phyloP scores from a whole-genome alignment of 2,113 vertebrate species.

The Parus major region DNA sequence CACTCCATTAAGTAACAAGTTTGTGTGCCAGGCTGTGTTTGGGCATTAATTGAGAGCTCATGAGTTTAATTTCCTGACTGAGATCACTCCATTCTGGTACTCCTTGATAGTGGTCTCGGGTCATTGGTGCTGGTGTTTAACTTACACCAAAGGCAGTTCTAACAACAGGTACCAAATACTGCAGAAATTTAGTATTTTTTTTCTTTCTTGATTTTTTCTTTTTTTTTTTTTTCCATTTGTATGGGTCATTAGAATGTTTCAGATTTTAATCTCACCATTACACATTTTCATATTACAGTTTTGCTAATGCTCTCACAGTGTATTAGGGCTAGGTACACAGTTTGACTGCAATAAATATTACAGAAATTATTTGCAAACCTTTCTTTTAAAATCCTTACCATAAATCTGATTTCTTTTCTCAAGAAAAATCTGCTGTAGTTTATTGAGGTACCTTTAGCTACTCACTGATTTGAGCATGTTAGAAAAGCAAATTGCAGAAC shows the following conservation, averaged over 20 bases:
- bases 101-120: not conserved
- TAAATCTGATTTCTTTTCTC: not conserved
- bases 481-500: not conserved
- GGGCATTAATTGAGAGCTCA: not conserved
- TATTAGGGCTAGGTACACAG: not conserved
- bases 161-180: not conserved
- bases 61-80: not conserved
- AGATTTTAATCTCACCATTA: not conserved
- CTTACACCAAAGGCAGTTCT: not conserved
- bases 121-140: not conserved
- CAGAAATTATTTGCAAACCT: not conserved
- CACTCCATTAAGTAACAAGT: not conserved
- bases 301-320: not conserved
- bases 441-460: not conserved
- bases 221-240: not conserved
- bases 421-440: not conserved
- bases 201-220: no score
- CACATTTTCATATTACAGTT: not conserved
- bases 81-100: accelerated
- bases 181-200: no score
- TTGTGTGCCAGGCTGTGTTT: not conserved
- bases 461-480: not conserved
- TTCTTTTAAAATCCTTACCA: not conserved
- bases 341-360: not conserved
- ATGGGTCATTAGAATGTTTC: not conserved